Evolutionary conservation across 2,888 invertebrate species (phyloP), one percentile per base, ranked within the genome.

Genomic region (Zygogramma bicolorata): DNA sequence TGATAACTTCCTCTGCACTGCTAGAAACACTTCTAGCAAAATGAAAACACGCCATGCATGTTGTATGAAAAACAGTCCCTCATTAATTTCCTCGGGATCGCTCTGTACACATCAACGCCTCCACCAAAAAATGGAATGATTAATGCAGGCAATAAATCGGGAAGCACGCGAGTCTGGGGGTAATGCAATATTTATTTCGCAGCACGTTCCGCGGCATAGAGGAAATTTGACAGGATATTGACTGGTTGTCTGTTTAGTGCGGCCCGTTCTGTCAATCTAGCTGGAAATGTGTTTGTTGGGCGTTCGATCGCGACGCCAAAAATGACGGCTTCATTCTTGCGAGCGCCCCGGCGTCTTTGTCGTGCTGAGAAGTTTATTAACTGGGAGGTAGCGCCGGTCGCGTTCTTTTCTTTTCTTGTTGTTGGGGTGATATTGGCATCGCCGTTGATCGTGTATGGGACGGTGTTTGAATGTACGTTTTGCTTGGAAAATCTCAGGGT

Each of bases 151-250:
- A 67, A 73, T 73, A 70, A 73, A 73, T 73, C 70, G 63, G 40
- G 60, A 18, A 34, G 63, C 67, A 59, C 59, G 63, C 59, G 70
- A 73, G 38, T 58, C 38, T 59, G 62, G 65, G 60, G 62, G 65
- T 73, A 58, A 69, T 62, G 66, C 65, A 69, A 66, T 74, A 74
- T 74, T 69, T 65, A 74, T 71, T 74, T 49, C 68, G 65, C 60
- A 60, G 66, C 59, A 68, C 70, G 57, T 53, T 67, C 42, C 67
- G 15, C 66, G 63, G 66, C 42, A 25, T 63, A 65, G 31, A 69
- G 72, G 63, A 71, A 74, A 71, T 74, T 66, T 71, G 74, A 74
- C 74, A 65, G 74, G 62, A 75, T 75, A 75, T 75, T 72, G 75
- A 75, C 72, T 75, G 57, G 67, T 57, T 70, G 68, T 73, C 75